Evolutionary conservation across 2,888 invertebrate species (phyloP), one percentile per base, ranked within the genome.

Genomic region (Papilio demoleus): DNA sequence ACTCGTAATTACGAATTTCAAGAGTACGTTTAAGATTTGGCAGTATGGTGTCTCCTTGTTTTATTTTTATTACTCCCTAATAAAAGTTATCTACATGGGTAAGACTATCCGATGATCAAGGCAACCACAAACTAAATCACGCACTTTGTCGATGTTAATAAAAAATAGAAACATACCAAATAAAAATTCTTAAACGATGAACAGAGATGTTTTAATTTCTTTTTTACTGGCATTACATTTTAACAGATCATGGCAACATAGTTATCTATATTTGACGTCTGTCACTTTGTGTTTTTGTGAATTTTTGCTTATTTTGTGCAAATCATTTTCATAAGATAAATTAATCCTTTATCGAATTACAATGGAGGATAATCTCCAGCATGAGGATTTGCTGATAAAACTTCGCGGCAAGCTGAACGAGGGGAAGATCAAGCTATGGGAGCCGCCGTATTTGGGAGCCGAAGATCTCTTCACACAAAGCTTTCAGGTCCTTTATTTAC

Each of bases 341-440:
- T 27, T 17, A 53, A 24, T n/a, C 24, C 14, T 36, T 36, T 19
- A 58, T 47, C 11, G n/a, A 27, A 38, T 34, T 24, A 74, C 22
- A 71, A 90, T 91, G 91, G 90, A 88, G 45, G 70, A 70, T 0
- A 87, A 84, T 75, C 80, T 92, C 12, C 86, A 90, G 69, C 88
- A 92, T 68, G 95, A 96, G 82, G 95, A 95, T 84, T 86, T 94
- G 74, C 87, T 95, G 17, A 94, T 95, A 60, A 94, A 94, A 87
- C 88, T 96, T 14, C 93, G 96, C 24, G 94, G 94, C 0, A 94
- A 94, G 77, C 86, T 97, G 40, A 95, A 96, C 74, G 87, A 91
- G 67, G 94, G 95, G 68, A 93, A 94, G 73, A 92, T 97, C 5
- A 96, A 96, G 81, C 84, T 97, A 70, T 97, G 97, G 97, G 91